These are phyloP conservation scores for Halcyon malimbica DNA, from an alignment of 2,113 vertebrate genomes.

Conservation along the genomic window DNA sequence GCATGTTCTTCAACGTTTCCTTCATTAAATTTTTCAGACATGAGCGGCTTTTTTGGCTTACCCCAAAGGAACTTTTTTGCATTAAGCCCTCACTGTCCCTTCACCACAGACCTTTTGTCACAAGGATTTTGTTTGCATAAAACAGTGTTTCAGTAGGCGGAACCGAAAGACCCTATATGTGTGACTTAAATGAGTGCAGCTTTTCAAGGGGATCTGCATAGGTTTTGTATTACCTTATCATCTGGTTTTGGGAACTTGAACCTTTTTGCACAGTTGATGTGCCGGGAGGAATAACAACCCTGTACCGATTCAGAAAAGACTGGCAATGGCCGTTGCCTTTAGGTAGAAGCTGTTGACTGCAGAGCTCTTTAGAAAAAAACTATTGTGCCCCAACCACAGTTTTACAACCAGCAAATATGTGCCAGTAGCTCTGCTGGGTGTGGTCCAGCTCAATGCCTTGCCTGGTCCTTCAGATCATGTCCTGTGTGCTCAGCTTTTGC, in stretches of 20 bases:
- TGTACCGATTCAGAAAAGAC: neutral
- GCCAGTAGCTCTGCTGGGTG: neutral
- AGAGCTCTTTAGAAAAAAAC: neutral
- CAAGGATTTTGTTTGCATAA: neutral
- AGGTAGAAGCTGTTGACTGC: neutral
- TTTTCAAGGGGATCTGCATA: neutral
- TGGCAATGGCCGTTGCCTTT: neutral
- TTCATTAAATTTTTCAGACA: neutral
- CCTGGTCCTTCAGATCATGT: neutral
- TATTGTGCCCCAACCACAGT: neutral
- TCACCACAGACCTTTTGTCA: neutral
- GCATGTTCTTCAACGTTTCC: neutral
- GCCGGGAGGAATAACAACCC: neutral
- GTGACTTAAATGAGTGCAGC: neutral
- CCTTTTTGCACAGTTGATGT: neutral
- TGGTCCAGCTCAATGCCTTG: neutral
- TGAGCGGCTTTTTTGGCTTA: neutral
- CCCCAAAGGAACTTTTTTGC: rapidly evolving
- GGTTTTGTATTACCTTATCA: neutral
- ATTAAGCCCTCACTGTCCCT: neutral
- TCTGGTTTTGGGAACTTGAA: neutral
- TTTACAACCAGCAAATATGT: neutral
- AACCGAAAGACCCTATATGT: neutral
- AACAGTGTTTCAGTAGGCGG: rapidly evolving
- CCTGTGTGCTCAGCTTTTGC: neutral